Conservation (phyloP, 2,888 invertebrate genomes). For the Sarcophaga carnaria region DNA sequence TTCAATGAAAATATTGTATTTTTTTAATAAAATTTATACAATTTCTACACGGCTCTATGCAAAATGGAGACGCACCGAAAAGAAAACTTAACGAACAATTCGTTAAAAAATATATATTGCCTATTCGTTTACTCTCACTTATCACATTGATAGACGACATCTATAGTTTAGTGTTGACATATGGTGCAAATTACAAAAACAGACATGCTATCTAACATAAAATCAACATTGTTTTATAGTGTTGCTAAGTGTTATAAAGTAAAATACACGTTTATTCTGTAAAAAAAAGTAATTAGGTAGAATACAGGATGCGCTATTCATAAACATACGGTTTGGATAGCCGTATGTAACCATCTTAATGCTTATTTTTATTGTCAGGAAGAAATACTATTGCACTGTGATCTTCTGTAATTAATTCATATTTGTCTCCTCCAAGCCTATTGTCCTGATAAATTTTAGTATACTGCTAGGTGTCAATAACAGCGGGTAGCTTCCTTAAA, state of each 20-base stretch:
- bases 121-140: conserved; percentile 42
- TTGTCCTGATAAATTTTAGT: too few relatives aligned
- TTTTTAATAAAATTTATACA: conserved; percentile 58
- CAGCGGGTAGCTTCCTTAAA: too few relatives aligned
- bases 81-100: conserved; percentile 69
- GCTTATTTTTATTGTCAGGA: too few relatives aligned
- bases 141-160: conserved; percentile 24
- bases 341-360: too few relatives aligned
- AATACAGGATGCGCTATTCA: too few relatives aligned
- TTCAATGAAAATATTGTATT: conserved; percentile 56
- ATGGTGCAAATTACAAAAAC: neutral
- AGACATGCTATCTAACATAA: conserved; percentile 2
- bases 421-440: too few relatives aligned
- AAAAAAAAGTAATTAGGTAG: too few relatives aligned
- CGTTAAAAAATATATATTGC: conserved; percentile 60
- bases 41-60: conserved; percentile 74
- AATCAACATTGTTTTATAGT: conserved; percentile 15
- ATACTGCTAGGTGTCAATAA: too few relatives aligned
- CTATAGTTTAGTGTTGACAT: neutral
- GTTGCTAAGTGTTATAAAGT: neutral
- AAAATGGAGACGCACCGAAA: conserved; percentile 76
- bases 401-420: too few relatives aligned
- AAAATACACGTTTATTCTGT: neutral
- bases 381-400: too few relatives aligned
- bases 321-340: too few relatives aligned